Evolutionary conservation across 2,888 invertebrate genomes (phyloP), one percentile per base, ranked within the genome.

Genomic region (Drosophila conformis): DNA sequence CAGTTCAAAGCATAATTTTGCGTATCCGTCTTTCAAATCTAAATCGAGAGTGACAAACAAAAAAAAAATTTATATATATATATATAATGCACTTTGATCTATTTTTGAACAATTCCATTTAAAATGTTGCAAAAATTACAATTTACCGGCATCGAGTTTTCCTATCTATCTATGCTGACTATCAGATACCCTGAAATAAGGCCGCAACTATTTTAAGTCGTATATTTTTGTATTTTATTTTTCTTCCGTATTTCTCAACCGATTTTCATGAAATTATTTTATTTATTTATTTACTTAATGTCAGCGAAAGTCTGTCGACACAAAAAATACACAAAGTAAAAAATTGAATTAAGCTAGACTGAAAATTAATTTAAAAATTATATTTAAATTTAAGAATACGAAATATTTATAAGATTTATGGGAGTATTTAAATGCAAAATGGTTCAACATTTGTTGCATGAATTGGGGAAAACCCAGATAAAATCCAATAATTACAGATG

Each of bases 11-110:
- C 57, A 58, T 51, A 53, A 53, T 49, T 75, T 42, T 53, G 69
- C 74, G 53, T 67, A 53, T 61, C 57, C 33, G 40, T 53, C 40
- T 35, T 35, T 27, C 29, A 59, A 58, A 40, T 59, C 49, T 57
- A 46, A 61, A 58, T 42, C 53, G 40, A 36, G 56, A 48, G 25
- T n/a, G 18, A 49, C 48, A 10, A 15, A 58, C 59, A 21, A 3
- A 13, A 54, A 38, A 54, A 27, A 15, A 36, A 35, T 42, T 5
- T 52, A 21, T n/a, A n/a, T 6, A 35, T 15, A 31, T n/a, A 21
- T 3, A 10, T 48, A 46, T 73, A 80, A 57, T 74, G 63, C 69
- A 76, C 82, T 87, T 82, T 82, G 82, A 82, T 82, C 84, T 82
- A 86, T 83, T 82, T 86, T 70, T 5, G 33, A 29, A n/a, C 15